phyloP scores from a whole-genome alignment of 2,113 vertebrate genomes.

The Phrynosoma blainvillii region DNA sequence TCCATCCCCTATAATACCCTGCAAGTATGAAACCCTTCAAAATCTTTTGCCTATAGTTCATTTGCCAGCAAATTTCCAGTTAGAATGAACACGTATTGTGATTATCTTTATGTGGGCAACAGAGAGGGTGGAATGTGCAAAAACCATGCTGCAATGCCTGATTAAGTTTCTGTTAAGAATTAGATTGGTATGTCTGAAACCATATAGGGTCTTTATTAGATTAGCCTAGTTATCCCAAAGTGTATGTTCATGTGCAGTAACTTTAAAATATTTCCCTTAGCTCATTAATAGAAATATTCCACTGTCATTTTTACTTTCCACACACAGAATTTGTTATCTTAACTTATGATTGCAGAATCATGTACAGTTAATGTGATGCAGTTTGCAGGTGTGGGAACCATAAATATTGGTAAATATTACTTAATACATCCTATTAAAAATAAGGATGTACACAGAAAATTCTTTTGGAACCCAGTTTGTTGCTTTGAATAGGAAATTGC shows the following conservation, averaged over 20 bases:
- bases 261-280: background rate
- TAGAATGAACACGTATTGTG: constrained; percentile 5
- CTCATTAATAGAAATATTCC: background rate
- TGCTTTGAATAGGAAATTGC: too few relatives aligned
- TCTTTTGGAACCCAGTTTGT: too few relatives aligned
- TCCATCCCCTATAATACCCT: too few relatives aligned
- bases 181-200: background rate
- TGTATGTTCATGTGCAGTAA: background rate
- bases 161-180: constrained; percentile 3
- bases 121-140: background rate
- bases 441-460: too few relatives aligned
- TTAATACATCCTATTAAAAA: too few relatives aligned
- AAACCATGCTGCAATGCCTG: background rate
- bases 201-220: constrained; percentile 3
- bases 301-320: background rate
- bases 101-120: background rate
- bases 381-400: background rate
- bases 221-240: background rate
- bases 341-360: background rate
- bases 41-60: background rate
- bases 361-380: background rate
- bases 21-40: background rate
- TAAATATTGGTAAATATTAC: too few relatives aligned
- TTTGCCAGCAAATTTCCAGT: background rate
- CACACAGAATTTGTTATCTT: background rate